Evolutionary conservation across 2,113 vertebrate genomes (phyloP).

Genomic region (Amphiprion ocellaris): DNA sequence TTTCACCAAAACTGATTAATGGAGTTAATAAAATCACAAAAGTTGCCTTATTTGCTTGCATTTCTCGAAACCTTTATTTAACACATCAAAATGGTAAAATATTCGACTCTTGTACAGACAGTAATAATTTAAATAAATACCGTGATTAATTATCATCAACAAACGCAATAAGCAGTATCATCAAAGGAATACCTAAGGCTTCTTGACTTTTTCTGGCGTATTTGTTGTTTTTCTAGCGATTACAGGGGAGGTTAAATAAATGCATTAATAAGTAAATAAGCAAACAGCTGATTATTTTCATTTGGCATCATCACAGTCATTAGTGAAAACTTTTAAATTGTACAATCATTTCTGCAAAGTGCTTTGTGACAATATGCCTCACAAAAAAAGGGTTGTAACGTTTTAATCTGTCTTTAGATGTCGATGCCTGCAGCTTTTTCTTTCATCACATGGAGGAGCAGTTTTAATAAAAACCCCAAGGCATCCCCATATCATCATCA

Average conservation of each 20-base stretch:
- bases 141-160: constrained; percentile 66
- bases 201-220: constrained; percentile 33
- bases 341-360: constrained; percentile 85
- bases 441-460: constrained; percentile 13
- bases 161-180: constrained; percentile 69
- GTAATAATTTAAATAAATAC: constrained; percentile 75
- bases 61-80: constrained; percentile 76
- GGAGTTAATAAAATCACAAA: constrained; percentile 1
- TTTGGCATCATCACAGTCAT: constrained; percentile 81
- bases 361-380: constrained; percentile 71
- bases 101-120: constrained; percentile 74
- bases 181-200: constrained; percentile 58
- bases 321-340: constrained; percentile 65
- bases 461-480: constrained; percentile 36
- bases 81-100: constrained; percentile 79
- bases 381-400: constrained; percentile 47
- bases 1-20: not conserved
- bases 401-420: constrained; percentile 9
- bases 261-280: constrained; percentile 67
- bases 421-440: constrained; percentile 33
- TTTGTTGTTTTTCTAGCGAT: constrained; percentile 40
- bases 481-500: constrained; percentile 49
- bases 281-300: constrained; percentile 67
- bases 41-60: constrained; percentile 60
- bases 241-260: constrained; percentile 69